A percentile compares a stretch with the other conserved stretches of the same genome.
Conservation (phyloP, 1,140 invertebrate species). For the Drosophila tsacasi region DNA sequence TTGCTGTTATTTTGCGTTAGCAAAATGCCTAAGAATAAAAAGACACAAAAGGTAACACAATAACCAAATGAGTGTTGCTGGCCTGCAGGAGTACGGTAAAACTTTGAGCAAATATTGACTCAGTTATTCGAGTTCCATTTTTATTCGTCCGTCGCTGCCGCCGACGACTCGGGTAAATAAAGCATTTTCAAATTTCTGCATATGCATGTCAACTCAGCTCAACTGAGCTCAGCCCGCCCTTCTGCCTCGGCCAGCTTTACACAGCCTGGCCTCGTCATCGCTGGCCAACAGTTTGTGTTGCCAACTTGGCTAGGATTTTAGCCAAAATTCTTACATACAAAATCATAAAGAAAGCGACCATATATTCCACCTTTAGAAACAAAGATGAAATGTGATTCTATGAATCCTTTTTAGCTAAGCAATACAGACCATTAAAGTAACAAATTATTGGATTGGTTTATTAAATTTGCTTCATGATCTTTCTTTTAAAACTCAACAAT, state of each 20-base stretch:
- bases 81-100: constrained; percentile 20
- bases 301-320: constrained; percentile 6
- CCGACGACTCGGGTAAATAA: constrained; percentile 56
- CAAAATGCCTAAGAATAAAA: constrained; percentile 33
- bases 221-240: constrained; percentile 25
- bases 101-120: constrained; percentile 71
- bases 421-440: background rate
- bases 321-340: background rate
- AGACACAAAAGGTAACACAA: constrained; percentile 34
- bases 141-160: constrained; percentile 37
- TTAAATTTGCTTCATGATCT: background rate
- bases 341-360: background rate
- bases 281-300: background rate
- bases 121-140: constrained; percentile 43
- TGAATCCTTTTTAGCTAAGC: too few relatives aligned
- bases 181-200: constrained; percentile 63
- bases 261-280: constrained; percentile 14
- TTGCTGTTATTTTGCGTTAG: constrained; percentile 34
- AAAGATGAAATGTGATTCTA: background rate
- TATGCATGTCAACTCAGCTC: constrained; percentile 58
- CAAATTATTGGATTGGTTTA: background rate
- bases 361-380: background rate
- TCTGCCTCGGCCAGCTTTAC: constrained; percentile 1
- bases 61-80: constrained; percentile 23
- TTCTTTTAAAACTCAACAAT: background rate